Conservation (phyloP, 1,140 invertebrate species). For the Drosophila asahinai region DNA sequence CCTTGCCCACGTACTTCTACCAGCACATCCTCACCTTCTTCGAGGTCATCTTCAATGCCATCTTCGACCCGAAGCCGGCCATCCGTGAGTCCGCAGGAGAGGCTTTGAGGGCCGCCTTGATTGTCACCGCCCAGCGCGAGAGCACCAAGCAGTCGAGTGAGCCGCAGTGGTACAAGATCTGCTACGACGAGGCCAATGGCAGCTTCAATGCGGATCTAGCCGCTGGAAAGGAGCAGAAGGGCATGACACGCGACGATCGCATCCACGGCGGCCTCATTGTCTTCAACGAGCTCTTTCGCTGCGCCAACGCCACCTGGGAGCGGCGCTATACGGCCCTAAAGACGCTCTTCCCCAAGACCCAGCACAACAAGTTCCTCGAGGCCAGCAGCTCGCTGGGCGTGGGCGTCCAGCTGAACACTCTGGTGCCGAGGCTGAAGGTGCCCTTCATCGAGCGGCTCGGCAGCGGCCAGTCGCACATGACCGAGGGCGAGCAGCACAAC, state of each 20-base stretch:
- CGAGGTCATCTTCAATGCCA: conserved; percentile 96
- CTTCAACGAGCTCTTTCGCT: conserved; percentile 96
- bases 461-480: conserved; percentile 65
- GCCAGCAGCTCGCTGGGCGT: conserved; percentile 33
- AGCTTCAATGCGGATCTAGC: conserved; percentile 90
- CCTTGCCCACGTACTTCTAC: conserved; percentile 99
- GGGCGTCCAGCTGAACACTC: conserved; percentile 69
- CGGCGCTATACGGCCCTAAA: conserved; percentile 91
- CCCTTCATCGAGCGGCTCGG: conserved; percentile 82
- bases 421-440: conserved; percentile 84
- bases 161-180: conserved; percentile 96
- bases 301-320: conserved; percentile 96
- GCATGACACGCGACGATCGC: conserved; percentile 94
- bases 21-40: conserved; percentile 99
- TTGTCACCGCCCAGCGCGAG: conserved; percentile 97
- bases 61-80: conserved; percentile 96
- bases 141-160: conserved; percentile 95
- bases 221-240: conserved; percentile 89
- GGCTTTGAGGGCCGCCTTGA: conserved; percentile 95
- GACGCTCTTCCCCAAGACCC: conserved; percentile 75
- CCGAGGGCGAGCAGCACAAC: conserved; percentile 68
- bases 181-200: conserved; percentile 94
- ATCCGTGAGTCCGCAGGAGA: conserved; percentile 97
- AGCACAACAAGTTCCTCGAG: conserved; percentile 84
- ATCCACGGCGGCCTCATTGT: conserved; percentile 97